Conservation (phyloP, 2,113 vertebrate species). For the Morone chrysops region DNA sequence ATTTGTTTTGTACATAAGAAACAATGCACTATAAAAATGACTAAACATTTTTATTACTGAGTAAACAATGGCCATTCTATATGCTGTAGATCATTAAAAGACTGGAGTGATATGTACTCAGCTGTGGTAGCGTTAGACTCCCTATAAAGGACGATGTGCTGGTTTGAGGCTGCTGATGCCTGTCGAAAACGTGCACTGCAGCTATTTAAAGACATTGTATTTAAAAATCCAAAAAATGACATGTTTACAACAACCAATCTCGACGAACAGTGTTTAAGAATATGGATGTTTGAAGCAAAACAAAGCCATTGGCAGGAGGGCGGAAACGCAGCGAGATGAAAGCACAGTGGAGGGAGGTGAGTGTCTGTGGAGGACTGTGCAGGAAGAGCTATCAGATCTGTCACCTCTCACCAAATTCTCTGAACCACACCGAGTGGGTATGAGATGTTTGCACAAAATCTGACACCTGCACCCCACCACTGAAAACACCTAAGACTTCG, state of each 20-base stretch:
- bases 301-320: constrained; percentile 61
- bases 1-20: constrained; percentile 79
- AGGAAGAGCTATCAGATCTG: constrained; percentile 38
- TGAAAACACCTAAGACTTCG: constrained; percentile 1
- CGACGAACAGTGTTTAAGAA: constrained; percentile 69
- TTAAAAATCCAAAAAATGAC: constrained; percentile 34
- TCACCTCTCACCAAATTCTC: constrained; percentile 28
- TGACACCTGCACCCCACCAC: constrained; percentile 42
- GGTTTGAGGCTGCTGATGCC: constrained; percentile 63
- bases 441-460: constrained; percentile 11
- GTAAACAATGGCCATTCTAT: constrained; percentile 73
- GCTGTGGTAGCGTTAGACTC: constrained; percentile 56
- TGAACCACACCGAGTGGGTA: neutral
- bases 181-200: constrained; percentile 51
- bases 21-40: constrained; percentile 79
- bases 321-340: constrained; percentile 47
- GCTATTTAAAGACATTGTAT: constrained; percentile 40
- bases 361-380: constrained; percentile 53
- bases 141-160: constrained; percentile 71
- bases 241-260: constrained; percentile 46
- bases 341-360: constrained; percentile 29
- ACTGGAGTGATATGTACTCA: constrained; percentile 72
- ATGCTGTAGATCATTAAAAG: constrained; percentile 61
- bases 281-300: constrained; percentile 67
- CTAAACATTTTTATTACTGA: constrained; percentile 59